Percentiles rank a stretch among this genome's conserved stretches.
These are phyloP conservation scores for Ctenoplectra terminalis DNA, from an alignment of 1,140 invertebrate species.

Conservation along the genomic window DNA sequence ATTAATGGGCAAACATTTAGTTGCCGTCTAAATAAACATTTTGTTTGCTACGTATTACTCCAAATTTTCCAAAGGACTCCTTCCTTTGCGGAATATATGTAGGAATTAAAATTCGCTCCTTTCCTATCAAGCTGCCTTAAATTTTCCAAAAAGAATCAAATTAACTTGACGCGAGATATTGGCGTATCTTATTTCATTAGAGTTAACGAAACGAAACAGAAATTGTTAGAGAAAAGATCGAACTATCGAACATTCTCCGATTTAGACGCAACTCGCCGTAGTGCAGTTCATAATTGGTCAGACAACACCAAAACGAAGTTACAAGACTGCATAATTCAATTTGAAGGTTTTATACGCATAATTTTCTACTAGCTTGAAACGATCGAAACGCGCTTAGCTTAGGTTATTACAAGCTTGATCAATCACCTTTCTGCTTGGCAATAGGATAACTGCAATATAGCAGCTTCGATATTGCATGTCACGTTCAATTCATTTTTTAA, in stretches of 20 bases:
- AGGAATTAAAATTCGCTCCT: not conserved
- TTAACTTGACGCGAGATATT: too few relatives aligned
- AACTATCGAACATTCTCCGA: too few relatives aligned
- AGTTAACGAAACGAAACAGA: too few relatives aligned
- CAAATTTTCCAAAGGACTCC: not conserved
- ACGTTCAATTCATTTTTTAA: not conserved
- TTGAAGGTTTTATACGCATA: slow-evolving; percentile 8
- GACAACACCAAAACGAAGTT: not conserved
- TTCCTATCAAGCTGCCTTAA: too few relatives aligned
- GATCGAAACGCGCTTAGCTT: not conserved
- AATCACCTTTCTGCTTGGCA: not conserved
- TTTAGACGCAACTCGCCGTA: not conserved
- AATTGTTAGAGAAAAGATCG: not conserved
- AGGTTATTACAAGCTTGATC: not conserved
- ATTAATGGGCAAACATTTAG: not conserved
- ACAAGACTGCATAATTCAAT: not conserved
- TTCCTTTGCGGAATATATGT: not conserved
- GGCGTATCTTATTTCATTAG: too few relatives aligned
- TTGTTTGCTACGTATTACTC: not conserved
- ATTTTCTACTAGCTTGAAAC: not conserved
- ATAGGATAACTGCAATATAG: not conserved
- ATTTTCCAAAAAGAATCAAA: not conserved
- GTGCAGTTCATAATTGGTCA: slow-evolving; percentile 30
- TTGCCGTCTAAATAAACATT: not conserved
- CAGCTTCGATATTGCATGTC: not conserved